Conservation (phyloP, 2,797 vertebrate species). For the Ceyx erithaca region DNA sequence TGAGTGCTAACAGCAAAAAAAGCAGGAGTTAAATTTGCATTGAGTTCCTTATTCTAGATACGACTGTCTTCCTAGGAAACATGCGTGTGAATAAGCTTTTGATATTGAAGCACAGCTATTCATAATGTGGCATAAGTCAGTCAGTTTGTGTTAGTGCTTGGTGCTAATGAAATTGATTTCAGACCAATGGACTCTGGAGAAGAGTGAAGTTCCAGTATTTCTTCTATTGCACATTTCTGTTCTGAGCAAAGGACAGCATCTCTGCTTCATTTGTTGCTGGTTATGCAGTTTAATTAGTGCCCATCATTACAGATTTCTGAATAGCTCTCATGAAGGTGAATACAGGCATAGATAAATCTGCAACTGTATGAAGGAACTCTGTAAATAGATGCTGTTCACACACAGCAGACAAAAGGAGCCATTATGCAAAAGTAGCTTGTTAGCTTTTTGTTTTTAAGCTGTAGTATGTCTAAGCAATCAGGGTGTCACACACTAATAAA, state of each 20-base stretch:
- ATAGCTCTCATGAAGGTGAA: conserved; percentile 26
- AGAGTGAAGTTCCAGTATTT: not conserved
- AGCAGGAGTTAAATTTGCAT: not conserved
- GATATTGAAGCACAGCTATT: not conserved
- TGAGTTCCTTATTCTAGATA: not conserved
- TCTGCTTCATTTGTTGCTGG: conserved; percentile 49
- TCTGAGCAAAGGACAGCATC: not conserved
- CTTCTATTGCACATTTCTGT: not conserved
- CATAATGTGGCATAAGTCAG: not conserved
- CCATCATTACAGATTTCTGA: not conserved
- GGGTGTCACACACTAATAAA: conserved; percentile 44
- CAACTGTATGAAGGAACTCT: not conserved
- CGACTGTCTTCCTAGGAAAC: not conserved
- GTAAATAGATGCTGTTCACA: conserved; percentile 27
- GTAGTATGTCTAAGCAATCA: conserved; percentile 5
- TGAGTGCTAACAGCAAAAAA: not conserved
- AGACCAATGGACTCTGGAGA: accelerated
- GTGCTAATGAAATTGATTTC: not conserved
- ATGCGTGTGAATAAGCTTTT: not conserved
- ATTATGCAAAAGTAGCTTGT: conserved; percentile 55
- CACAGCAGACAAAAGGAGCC: not conserved
- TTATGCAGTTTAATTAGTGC: conserved; percentile 27
- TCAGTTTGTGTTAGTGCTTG: not conserved
- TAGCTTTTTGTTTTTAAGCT: conserved; percentile 60
- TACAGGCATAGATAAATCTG: not conserved